Evolutionary conservation across 2,888 invertebrate species (phyloP).

Genomic region (Pinctada fucata): DNA sequence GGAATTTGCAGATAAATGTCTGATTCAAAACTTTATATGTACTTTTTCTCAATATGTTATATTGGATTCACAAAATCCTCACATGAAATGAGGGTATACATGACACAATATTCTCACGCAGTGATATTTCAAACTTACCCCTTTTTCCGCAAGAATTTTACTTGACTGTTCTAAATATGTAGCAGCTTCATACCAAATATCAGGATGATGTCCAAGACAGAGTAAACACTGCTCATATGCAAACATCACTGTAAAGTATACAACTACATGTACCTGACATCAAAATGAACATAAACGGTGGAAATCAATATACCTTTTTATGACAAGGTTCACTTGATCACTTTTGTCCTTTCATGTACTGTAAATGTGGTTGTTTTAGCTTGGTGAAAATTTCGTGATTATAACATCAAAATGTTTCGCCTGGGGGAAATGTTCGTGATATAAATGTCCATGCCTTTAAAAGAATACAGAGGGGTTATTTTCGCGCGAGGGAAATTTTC

Average conservation of each 20-base stretch:
- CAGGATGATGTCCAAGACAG: slow-evolving; percentile 97
- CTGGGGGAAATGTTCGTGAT: no score
- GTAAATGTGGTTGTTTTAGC: no score
- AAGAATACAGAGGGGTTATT: neutral
- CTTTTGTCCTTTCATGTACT: no score
- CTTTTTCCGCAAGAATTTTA: slow-evolving; percentile 94
- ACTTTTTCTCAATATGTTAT: no score
- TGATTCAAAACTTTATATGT: no score
- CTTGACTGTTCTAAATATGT: slow-evolving; percentile 97
- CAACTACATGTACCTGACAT: neutral
- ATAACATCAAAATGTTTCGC: no score
- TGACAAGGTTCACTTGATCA: no score
- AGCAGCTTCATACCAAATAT: slow-evolving; percentile 97
- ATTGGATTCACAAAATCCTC: no score
- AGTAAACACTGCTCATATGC: slow-evolving; percentile 98
- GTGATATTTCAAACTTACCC: slow-evolving; percentile 75
- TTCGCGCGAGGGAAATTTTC: neutral
- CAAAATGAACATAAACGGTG: neutral
- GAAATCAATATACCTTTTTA: neutral
- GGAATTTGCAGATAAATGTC: no score
- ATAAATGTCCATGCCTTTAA: neutral
- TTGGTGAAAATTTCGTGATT: no score
- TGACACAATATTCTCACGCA: no score
- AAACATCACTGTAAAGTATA: slow-evolving; percentile 87
- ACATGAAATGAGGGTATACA: no score